A percentile compares a stretch with the other conserved stretches of the same genome.
phyloP scores from a whole-genome alignment of 2,797 vertebrate species.

The Chelon auratus region DNA sequence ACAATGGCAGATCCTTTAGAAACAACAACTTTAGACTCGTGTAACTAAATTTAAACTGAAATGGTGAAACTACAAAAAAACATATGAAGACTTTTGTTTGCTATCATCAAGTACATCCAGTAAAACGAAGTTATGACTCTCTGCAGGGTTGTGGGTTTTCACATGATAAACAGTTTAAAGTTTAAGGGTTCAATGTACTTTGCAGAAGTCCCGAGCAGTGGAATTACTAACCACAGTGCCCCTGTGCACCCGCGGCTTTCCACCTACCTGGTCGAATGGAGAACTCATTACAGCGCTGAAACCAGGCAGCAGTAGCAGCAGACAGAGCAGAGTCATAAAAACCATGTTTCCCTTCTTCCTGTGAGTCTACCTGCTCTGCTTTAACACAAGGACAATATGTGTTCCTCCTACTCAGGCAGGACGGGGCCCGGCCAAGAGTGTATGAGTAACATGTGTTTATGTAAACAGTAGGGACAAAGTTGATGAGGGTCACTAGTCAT shows the following conservation, averaged over 20 bases:
- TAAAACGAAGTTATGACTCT: slow-evolving; percentile 20
- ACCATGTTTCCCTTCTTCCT: slow-evolving; percentile 74
- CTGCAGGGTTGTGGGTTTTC: slow-evolving; percentile 25
- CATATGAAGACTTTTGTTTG: slow-evolving; percentile 12
- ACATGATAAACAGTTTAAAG: slow-evolving; percentile 69
- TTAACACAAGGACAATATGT: slow-evolving; percentile 34
- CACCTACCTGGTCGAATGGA: slow-evolving; percentile 79
- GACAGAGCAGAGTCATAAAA: slow-evolving; percentile 66
- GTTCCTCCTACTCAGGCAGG: slow-evolving; percentile 50
- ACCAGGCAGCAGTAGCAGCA: slow-evolving; percentile 71
- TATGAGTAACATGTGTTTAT: slow-evolving; percentile 61
- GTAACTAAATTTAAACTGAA: slow-evolving; percentile 15
- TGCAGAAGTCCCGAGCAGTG: slow-evolving; percentile 62
- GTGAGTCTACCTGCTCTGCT: slow-evolving; percentile 56
- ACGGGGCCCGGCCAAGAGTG: slow-evolving; percentile 33
- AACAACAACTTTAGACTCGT: slow-evolving; percentile 6
- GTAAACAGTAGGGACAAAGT: slow-evolving; percentile 76
- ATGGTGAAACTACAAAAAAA: not conserved
- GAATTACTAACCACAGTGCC: slow-evolving; percentile 51
- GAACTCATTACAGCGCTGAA: slow-evolving; percentile 66
- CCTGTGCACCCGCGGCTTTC: slow-evolving; percentile 57
- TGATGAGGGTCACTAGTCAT: slow-evolving; percentile 58
- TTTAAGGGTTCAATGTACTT: slow-evolving; percentile 82
- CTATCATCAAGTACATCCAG: slow-evolving; percentile 24
- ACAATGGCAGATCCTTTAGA: slow-evolving; percentile 13